phyloP scores from a whole-genome alignment of 2,113 vertebrate genomes.

The Shinisaurus crocodilurus region DNA sequence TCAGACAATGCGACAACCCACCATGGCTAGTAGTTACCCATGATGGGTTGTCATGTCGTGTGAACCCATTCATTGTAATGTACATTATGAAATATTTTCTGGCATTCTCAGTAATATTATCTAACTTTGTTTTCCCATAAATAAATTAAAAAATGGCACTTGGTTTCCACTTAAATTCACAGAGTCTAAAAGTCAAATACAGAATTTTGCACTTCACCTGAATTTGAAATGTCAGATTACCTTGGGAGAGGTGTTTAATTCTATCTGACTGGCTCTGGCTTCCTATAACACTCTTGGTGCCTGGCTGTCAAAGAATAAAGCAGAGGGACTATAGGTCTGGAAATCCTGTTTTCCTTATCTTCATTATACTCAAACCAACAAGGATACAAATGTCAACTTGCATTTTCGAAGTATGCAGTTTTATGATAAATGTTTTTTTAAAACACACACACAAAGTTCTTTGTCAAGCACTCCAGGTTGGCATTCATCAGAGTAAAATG shows the following conservation, averaged over 20 bases:
- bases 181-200: slow-evolving; percentile 5
- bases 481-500: neutral
- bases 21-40: too few species aligned
- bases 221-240: slow-evolving; percentile 22
- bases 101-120: neutral
- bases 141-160: neutral
- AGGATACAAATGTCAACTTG: slow-evolving; percentile 16
- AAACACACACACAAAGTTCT: neutral
- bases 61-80: neutral
- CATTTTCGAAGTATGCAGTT: slow-evolving; percentile 14
- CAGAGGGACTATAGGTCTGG: neutral
- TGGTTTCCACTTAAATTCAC: slow-evolving; percentile 3
- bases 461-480: neutral
- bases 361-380: neutral
- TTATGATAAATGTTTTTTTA: neutral
- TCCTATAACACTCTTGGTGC: slow-evolving; percentile 2
- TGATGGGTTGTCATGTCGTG: too few species aligned
- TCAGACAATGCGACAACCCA: too few species aligned
- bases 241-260: slow-evolving; percentile 11
- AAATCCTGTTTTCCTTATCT: slow-evolving; percentile 27
- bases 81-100: neutral
- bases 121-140: neutral
- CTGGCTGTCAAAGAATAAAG: slow-evolving; percentile 24
- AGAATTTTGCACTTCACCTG: neutral
- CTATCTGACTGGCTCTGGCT: slow-evolving; percentile 5